Percentiles rank a stretch among this genome's conserved stretches.
Evolutionary conservation across 2,888 invertebrate genomes (phyloP).

Genomic region (Lasiommata megera): DNA sequence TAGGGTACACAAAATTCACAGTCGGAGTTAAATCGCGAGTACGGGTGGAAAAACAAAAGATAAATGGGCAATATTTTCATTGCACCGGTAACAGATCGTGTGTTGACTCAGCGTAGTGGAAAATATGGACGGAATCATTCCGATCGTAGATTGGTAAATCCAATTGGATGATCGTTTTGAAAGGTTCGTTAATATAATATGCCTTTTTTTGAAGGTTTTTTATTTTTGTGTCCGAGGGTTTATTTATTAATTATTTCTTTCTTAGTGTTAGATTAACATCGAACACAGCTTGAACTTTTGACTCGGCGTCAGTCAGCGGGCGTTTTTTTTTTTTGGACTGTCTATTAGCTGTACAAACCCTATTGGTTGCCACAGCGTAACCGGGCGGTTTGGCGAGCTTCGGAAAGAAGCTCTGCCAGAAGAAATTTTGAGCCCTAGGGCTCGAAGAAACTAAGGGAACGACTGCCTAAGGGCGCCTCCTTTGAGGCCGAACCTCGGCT

Average conservation of each 20-base stretch:
- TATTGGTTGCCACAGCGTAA: no score
- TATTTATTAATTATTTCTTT: neutral
- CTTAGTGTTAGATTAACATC: no score
- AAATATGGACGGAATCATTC: conserved; percentile 52
- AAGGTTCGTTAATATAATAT: conserved; percentile 29
- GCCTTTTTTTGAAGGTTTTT: neutral
- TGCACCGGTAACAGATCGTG: conserved; percentile 64
- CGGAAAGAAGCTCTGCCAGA: no score
- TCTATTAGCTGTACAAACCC: no score
- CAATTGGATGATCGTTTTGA: conserved; percentile 47
- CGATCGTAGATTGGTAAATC: conserved; percentile 41
- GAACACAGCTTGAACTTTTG: no score
- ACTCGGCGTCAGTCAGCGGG: no score
- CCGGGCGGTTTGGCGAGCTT: no score
- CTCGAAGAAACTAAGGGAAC: no score
- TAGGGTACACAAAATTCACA: conserved; percentile 43
- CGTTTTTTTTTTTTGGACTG: no score
- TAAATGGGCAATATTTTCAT: conserved; percentile 74
- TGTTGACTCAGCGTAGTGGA: conserved; percentile 68
- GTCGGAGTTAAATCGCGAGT: conserved; percentile 48
- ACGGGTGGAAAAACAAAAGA: conserved; percentile 61
- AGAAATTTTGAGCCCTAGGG: no score
- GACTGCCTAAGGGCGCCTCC: no score
- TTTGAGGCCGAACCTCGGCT: no score
- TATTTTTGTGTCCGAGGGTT: neutral